Percentiles rank a stretch among this genome's conserved stretches.
Conservation (phyloP, 2,888 invertebrate genomes). For the Tachina grossa region DNA sequence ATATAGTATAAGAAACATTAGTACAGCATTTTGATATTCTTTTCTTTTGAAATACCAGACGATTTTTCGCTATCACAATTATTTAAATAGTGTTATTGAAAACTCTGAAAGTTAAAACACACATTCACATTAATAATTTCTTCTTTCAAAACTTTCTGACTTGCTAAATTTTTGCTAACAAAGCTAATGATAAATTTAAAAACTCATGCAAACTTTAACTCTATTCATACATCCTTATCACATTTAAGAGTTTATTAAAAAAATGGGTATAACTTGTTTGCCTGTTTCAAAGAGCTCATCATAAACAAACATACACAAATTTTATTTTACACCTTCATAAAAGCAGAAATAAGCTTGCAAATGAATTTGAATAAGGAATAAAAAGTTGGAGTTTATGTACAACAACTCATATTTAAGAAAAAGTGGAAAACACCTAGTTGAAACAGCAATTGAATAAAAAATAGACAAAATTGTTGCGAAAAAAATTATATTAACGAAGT, state of each 20-base stretch:
- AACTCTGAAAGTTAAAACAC: too few species aligned
- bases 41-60: too few species aligned
- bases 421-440: conserved; percentile 18
- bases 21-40: too few species aligned
- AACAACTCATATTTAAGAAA: conserved; percentile 52
- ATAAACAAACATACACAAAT: conserved; percentile 23
- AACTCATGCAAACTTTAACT: neutral
- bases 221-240: neutral
- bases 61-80: too few species aligned
- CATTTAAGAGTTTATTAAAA: conserved; percentile 30
- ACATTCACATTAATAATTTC: neutral
- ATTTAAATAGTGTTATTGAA: too few species aligned
- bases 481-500: conserved; percentile 26
- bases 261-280: conserved; percentile 21
- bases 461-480: neutral
- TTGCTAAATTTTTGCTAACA: conserved; percentile 15
- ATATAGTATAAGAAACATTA: too few species aligned
- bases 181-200: neutral
- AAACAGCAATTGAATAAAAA: neutral
- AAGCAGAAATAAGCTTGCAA: conserved; percentile 46
- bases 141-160: neutral
- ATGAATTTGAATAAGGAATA: neutral
- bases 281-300: conserved; percentile 10
- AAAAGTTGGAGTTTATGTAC: neutral
- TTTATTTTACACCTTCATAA: conserved; percentile 11